phyloP scores from a whole-genome alignment of 2,888 invertebrate species.

The Acleris literana region DNA sequence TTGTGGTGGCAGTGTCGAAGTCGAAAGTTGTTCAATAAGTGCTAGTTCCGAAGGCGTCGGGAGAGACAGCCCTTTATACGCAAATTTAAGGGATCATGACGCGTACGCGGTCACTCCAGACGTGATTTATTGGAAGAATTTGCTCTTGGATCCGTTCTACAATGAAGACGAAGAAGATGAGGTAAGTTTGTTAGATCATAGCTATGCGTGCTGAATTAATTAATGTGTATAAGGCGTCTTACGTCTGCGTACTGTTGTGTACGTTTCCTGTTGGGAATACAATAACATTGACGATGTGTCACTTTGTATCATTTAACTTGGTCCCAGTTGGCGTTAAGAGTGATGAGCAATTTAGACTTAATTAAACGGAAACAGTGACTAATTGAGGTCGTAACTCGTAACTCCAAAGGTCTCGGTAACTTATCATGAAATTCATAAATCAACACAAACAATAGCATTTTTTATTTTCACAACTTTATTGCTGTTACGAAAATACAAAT shows the following conservation, averaged over 20 bases:
- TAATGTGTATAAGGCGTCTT: conserved; percentile 27
- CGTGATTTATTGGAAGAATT: conserved; percentile 81
- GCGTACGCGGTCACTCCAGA: conserved; percentile 77
- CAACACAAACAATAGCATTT: conserved; percentile 27
- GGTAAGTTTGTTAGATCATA: conserved; percentile 57
- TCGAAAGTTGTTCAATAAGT: conserved; percentile 75
- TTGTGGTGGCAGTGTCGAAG: conserved; percentile 76
- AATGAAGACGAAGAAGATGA: conserved; percentile 83
- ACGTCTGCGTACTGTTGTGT: conserved; percentile 26
- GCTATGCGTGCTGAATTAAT: conserved; percentile 32
- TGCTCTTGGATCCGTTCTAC: conserved; percentile 74
- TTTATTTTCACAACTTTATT: neutral
- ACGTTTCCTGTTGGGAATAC: conserved; percentile 30
- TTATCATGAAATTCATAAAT: conserved; percentile 14
- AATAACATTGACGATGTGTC: conserved; percentile 30
- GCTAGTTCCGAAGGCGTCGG: conserved; percentile 73
- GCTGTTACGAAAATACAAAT: neutral
- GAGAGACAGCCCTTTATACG: conserved; percentile 76
- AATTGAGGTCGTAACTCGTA: conserved; percentile 25
- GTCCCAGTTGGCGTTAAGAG: conserved; percentile 30
- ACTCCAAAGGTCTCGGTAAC: conserved; percentile 19
- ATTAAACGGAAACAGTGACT: conserved; percentile 37
- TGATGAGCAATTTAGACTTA: conserved; percentile 32
- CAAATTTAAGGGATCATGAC: conserved; percentile 74
- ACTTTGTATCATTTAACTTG: conserved; percentile 29